phyloP scores from a whole-genome alignment of 2,888 invertebrate genomes.

The Gonocerus acuteangulatus region DNA sequence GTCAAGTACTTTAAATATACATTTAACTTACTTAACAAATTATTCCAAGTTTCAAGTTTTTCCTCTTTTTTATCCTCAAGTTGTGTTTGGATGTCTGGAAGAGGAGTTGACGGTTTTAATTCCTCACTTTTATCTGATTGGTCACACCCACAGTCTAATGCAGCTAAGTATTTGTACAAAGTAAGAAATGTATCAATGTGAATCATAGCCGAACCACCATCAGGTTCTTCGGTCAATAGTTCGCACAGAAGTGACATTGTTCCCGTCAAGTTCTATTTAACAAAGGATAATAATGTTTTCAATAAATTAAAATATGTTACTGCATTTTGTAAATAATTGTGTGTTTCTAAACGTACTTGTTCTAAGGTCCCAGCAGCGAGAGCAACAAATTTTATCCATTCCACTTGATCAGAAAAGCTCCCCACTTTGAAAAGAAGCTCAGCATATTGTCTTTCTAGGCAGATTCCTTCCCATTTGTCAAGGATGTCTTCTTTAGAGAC shows the following conservation, averaged over 20 bases:
- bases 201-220: slow-evolving; percentile 71
- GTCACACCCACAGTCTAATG: slow-evolving; percentile 45
- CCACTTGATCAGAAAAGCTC: slow-evolving; percentile 55
- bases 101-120: neutral
- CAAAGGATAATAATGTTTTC: no score
- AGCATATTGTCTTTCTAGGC: slow-evolving; percentile 56
- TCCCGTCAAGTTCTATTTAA: slow-evolving; percentile 58
- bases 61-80: neutral
- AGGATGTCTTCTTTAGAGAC: slow-evolving; percentile 45
- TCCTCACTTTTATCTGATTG: neutral
- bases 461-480: slow-evolving; percentile 47
- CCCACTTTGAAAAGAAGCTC: slow-evolving; percentile 63
- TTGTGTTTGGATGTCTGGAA: no score
- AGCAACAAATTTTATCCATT: slow-evolving; percentile 65
- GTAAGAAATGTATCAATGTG: slow-evolving; percentile 55
- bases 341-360: slow-evolving; percentile 46
- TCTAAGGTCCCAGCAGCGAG: slow-evolving; percentile 62
- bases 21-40: slow-evolving; percentile 12
- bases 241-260: slow-evolving; percentile 77
- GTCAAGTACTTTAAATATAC: no score
- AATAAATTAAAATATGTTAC: no score
- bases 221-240: slow-evolving; percentile 71
- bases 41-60: slow-evolving; percentile 7
- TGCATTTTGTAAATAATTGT: no score
- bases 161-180: slow-evolving; percentile 47